Evolutionary conservation across 2,113 vertebrate species (phyloP), one percentile per base, ranked within the genome.

Genomic region (Brienomyrus brachyistius): DNA sequence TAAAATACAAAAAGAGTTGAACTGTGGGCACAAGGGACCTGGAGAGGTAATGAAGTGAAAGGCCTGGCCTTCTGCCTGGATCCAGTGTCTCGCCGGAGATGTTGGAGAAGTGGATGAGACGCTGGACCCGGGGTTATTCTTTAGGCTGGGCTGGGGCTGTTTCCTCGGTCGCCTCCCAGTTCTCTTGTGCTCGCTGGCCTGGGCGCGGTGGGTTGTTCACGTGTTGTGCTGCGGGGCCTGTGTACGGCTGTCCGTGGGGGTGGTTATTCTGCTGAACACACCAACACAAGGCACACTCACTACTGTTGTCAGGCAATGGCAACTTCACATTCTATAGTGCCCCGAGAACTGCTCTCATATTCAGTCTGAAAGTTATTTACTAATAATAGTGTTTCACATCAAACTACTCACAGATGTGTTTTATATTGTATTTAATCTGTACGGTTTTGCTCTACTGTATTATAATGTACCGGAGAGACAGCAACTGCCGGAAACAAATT

Each of bases 201-300:
- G 97, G 92, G 94, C 98, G 96, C 94, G 97, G 98, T 93, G 98
- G 98, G 96, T 99, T 99, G 97, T 99, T 99, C 97, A 99, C 98
- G 93, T 99, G 98, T 95, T 99, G 98, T 93, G 98, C 98, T 93
- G 98, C 98, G 4, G 98, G 98, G 93, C 98, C 98, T 35, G 98
- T 99, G 94, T 99, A 99, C 8, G 98, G 98, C 96, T 99, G 98
- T 95, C 98, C 97, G 91, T 99, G 98, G 92, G 98, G 98, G 91
- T 99, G 98, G 96, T 99, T 99, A 96, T 99, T 99, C 98, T 96
- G 95, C 93, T 89, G 52, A 51, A 89, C 54, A 43, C 86, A 82
- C 51, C 86, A n/a, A 89, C 5, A 43, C 0, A 86, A 2, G 3
- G 1, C n/a, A 51, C 19, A 4, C 5, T 86, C 85, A 86, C 13